Conservation (phyloP, 1,140 invertebrate genomes). For the Pectinophora gossypiella region DNA sequence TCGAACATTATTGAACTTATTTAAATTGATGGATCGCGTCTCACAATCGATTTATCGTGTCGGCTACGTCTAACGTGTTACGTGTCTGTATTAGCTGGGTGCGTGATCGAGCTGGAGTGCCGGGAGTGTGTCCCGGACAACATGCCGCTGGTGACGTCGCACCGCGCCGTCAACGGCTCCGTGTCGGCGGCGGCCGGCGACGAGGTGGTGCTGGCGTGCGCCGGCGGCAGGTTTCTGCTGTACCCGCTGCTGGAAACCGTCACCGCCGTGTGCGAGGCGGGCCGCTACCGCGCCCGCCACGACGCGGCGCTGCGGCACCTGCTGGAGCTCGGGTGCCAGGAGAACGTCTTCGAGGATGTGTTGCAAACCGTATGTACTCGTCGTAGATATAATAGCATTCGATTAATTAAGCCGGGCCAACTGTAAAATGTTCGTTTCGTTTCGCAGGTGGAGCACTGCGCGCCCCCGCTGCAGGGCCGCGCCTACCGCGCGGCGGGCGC, state of each 20-base stretch:
- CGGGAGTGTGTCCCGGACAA: constrained; percentile 59
- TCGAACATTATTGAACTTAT: no score
- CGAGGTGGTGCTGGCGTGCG: constrained; percentile 44
- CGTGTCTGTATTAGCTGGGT: constrained; percentile 27
- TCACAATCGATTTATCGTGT: background rate
- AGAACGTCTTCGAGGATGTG: constrained; percentile 61
- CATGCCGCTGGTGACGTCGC: constrained; percentile 62
- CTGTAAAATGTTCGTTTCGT: no score
- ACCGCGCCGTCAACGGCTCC: constrained; percentile 31
- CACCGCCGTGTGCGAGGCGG: constrained; percentile 42
- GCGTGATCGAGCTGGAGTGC: constrained; percentile 58
- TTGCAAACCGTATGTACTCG: constrained; percentile 38
- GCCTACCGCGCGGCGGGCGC: constrained; percentile 34
- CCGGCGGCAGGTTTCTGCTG: constrained; percentile 42
- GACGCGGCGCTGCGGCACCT: constrained; percentile 36
- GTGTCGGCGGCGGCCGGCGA: constrained; percentile 36
- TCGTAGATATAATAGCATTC: no score
- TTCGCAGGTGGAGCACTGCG: constrained; percentile 48
- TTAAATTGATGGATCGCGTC: no score
- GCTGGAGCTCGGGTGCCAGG: constrained; percentile 63
- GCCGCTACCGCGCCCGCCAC: constrained; percentile 34
- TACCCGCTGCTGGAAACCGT: constrained; percentile 41
- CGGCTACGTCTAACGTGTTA: no score
- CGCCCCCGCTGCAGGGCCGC: constrained; percentile 48
- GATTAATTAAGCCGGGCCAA: no score